Conservation (phyloP, 1,140 invertebrate species). For the Oppia nitens region DNA sequence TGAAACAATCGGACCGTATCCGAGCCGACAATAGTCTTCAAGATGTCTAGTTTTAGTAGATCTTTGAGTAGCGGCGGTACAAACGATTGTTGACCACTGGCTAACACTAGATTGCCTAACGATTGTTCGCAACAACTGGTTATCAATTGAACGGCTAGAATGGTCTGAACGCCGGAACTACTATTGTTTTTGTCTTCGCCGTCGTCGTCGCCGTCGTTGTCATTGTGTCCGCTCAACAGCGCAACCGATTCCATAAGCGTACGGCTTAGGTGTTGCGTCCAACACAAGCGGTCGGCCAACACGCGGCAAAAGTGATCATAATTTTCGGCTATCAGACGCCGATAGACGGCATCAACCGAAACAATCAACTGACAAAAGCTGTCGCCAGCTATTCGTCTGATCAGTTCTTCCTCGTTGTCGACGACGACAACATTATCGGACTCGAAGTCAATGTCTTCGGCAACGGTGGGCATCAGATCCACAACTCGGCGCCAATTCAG, state of each 20-base stretch:
- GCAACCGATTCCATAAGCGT: neutral
- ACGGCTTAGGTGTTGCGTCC: neutral
- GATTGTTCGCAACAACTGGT: constrained; percentile 6
- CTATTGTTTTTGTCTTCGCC: too few species aligned
- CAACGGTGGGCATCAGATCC: neutral
- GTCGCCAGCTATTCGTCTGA: neutral
- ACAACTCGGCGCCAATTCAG: neutral
- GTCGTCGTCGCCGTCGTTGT: neutral
- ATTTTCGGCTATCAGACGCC: neutral
- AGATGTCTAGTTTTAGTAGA: constrained; percentile 6
- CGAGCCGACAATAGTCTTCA: constrained; percentile 1
- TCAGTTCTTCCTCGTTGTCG: neutral
- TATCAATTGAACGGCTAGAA: neutral
- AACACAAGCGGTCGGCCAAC: neutral
- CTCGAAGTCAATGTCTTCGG: neutral
- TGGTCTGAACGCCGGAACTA: too few species aligned
- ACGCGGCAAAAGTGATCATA: neutral
- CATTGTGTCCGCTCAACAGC: neutral
- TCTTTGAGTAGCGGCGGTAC: constrained; percentile 13
- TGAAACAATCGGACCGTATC: constrained; percentile 15
- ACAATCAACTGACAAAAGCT: neutral
- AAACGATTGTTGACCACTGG: neutral
- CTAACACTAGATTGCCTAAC: constrained; percentile 9
- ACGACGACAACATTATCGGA: neutral
- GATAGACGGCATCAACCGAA: neutral